Evolutionary conservation across 2,888 invertebrate genomes (phyloP).

Genomic region (Bombyx huttoni): DNA sequence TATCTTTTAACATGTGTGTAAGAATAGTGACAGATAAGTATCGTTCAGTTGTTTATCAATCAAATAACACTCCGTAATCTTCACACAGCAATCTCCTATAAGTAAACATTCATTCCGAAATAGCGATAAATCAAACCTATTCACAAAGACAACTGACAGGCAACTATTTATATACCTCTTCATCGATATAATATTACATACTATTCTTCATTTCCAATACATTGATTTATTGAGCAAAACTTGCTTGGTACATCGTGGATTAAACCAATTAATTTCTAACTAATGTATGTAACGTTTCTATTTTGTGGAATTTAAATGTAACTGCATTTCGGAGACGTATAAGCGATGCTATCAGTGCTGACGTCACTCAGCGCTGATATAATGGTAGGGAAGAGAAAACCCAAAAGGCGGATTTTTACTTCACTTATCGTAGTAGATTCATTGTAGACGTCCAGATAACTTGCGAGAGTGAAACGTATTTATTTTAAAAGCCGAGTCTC

Average conservation of each 20-base stretch:
- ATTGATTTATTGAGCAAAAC: constrained; percentile 10
- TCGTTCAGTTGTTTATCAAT: no score
- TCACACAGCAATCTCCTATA: constrained; percentile 17
- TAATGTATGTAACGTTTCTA: background rate
- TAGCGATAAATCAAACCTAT: constrained; percentile 31
- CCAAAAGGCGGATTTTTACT: no score
- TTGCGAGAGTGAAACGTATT: no score
- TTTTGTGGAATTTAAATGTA: background rate
- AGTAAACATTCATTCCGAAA: constrained; percentile 24
- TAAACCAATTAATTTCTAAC: background rate
- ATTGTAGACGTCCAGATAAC: no score
- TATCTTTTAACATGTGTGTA: no score
- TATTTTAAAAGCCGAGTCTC: no score
- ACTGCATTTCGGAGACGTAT: no score
- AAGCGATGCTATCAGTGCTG: no score
- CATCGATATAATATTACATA: constrained; percentile 7
- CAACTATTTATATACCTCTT: constrained; percentile 28
- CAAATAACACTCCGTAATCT: constrained; percentile 1
- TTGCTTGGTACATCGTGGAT: background rate
- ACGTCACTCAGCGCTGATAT: no score
- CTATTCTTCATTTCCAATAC: constrained; percentile 12
- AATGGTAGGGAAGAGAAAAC: no score
- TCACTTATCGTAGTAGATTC: no score
- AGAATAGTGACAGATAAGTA: no score
- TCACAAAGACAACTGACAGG: constrained; percentile 26